A percentile compares a stretch with the other conserved stretches of the same genome.
Evolutionary conservation across 2,113 vertebrate species (phyloP).

Genomic region (Chaenogobius annularis): DNA sequence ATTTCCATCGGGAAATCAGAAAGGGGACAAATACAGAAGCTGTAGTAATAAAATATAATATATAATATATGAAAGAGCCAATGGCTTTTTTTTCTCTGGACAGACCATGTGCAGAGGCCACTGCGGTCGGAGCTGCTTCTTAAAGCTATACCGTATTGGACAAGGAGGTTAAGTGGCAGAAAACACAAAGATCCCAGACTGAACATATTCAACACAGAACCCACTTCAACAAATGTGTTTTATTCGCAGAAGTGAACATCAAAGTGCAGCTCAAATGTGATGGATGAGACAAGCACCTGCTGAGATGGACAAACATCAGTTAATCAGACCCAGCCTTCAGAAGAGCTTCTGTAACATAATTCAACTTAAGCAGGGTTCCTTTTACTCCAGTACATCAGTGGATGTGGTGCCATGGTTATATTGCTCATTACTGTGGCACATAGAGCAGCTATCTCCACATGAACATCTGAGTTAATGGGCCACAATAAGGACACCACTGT

Average conservation of each 20-base stretch:
- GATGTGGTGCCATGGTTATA: slow-evolving; percentile 54
- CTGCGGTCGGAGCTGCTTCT: slow-evolving; percentile 43
- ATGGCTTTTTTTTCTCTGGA: slow-evolving; percentile 70
- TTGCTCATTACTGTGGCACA: slow-evolving; percentile 70
- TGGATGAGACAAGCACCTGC: background rate
- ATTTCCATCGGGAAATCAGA: slow-evolving; percentile 78
- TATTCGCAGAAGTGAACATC: slow-evolving; percentile 1
- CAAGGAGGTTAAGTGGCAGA: slow-evolving; percentile 19
- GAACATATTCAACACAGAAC: slow-evolving; percentile 4
- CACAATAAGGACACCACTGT: slow-evolving; percentile 76
- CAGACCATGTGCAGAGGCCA: slow-evolving; percentile 58
- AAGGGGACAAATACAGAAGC: slow-evolving; percentile 72
- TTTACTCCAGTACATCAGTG: slow-evolving; percentile 53
- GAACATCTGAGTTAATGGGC: slow-evolving; percentile 73
- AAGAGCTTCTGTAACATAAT: slow-evolving; percentile 52
- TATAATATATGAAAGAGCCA: too few relatives aligned
- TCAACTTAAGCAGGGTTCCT: slow-evolving; percentile 50
- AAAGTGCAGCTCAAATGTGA: slow-evolving; percentile 13
- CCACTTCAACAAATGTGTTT: slow-evolving; percentile 8
- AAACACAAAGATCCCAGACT: background rate
- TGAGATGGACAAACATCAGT: slow-evolving; percentile 17
- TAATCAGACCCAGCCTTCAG: slow-evolving; percentile 15
- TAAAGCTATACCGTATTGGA: slow-evolving; percentile 66
- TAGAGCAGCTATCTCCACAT: slow-evolving; percentile 63
- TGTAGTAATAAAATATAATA: slow-evolving; percentile 82